These are phyloP conservation scores for Nezara viridula DNA, from an alignment of 2,888 invertebrate genomes.

Conservation along the genomic window DNA sequence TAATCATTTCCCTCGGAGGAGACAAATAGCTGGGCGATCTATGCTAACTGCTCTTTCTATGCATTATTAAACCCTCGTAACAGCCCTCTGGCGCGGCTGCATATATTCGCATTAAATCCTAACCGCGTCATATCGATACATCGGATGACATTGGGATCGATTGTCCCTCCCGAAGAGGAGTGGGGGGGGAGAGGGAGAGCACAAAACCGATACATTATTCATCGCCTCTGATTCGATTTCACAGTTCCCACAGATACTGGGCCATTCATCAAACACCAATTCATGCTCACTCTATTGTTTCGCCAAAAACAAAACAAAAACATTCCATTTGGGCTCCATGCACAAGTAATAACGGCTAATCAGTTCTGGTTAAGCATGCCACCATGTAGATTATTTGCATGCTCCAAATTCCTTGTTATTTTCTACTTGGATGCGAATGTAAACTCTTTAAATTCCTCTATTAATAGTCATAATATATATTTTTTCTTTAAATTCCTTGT, in stretches of 20 bases:
- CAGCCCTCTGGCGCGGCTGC: background rate
- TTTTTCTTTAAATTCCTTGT: too few relatives aligned
- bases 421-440: background rate
- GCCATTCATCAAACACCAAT: slow-evolving; percentile 46
- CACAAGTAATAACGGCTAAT: slow-evolving; percentile 26
- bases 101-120: slow-evolving; percentile 37
- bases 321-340: background rate
- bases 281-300: slow-evolving; percentile 40
- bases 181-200: background rate
- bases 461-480: too few relatives aligned
- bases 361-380: background rate
- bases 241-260: slow-evolving; percentile 49
- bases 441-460: too few relatives aligned
- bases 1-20: background rate
- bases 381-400: background rate
- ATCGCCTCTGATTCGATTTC: slow-evolving; percentile 46
- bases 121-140: background rate
- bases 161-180: background rate
- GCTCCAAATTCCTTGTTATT: background rate
- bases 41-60: background rate
- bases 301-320: slow-evolving; percentile 31
- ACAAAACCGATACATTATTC: slow-evolving; percentile 44
- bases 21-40: background rate
- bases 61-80: slow-evolving; percentile 20
- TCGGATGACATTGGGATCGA: slow-evolving; percentile 39